Percentiles rank a stretch among this genome's conserved stretches.
These are phyloP conservation scores for western clawed frog (Xenopus tropicalis) DNA, from an alignment of 2,113 vertebrate genomes.

Conservation along the genomic window UCB_Xtro_10.0 CM004451.2:69922001-69922500, in stretches of 20 bases:
- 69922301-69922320: constrained; percentile 11
- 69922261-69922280: neutral
- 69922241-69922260: neutral
- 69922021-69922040: no score
- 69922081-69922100: no score
- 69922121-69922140: no score
- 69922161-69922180: no score
- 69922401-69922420: constrained; percentile 17
- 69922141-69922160: no score
- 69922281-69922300: constrained; percentile 10
- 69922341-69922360: constrained; percentile 1
- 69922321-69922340: constrained; percentile 22
- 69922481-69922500: neutral
- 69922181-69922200: no score
- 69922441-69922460: constrained; percentile 14
- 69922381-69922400: constrained; percentile 21
- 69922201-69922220: no score
- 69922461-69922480: constrained; percentile 3
- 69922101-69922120: no score
- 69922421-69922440: constrained; percentile 19
- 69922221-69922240: no score
- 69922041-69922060: no score
- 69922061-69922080: no score
- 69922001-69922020: no score
- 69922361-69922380: constrained; percentile 1